Evolutionary conservation across 2,113 vertebrate genomes (phyloP).

Genomic region (Chaetops frenatus): DNA sequence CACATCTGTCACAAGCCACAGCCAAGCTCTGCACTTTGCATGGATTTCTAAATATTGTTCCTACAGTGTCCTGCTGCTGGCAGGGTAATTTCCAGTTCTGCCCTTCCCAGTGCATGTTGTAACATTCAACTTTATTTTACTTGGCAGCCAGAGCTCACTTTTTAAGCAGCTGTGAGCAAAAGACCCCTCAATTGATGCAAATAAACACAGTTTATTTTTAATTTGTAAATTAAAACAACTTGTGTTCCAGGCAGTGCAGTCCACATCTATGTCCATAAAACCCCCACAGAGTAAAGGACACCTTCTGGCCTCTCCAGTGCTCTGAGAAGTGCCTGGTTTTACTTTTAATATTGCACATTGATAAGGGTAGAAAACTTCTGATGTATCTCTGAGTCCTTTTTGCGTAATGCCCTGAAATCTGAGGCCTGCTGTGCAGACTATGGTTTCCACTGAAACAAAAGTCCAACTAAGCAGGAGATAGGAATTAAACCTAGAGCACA

Average conservation of each 20-base stretch:
- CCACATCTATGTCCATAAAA: neutral
- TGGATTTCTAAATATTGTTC: neutral
- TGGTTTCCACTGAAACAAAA: neutral
- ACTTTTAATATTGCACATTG: neutral
- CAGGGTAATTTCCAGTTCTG: conserved; percentile 51
- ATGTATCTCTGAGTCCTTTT: neutral
- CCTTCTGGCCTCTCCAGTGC: neutral
- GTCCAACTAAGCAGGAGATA: neutral
- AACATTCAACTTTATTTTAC: conserved; percentile 8
- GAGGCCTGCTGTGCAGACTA: neutral
- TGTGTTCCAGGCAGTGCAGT: neutral
- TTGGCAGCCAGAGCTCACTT: conserved; percentile 14
- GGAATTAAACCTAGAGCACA: neutral
- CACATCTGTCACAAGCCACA: neutral
- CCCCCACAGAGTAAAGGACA: neutral
- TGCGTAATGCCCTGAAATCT: neutral
- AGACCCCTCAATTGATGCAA: conserved; percentile 37
- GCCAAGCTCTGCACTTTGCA: neutral
- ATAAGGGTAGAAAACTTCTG: neutral
- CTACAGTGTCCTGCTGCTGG: neutral
- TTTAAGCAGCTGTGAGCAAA: conserved; percentile 42
- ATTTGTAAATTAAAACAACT: conserved; percentile 43
- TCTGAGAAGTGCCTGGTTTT: neutral
- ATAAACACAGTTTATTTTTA: conserved; percentile 39
- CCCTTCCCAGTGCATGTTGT: neutral